These are phyloP conservation scores for Araneus ventricosus DNA, from an alignment of 1,140 invertebrate species.

Conservation along the genomic window DNA sequence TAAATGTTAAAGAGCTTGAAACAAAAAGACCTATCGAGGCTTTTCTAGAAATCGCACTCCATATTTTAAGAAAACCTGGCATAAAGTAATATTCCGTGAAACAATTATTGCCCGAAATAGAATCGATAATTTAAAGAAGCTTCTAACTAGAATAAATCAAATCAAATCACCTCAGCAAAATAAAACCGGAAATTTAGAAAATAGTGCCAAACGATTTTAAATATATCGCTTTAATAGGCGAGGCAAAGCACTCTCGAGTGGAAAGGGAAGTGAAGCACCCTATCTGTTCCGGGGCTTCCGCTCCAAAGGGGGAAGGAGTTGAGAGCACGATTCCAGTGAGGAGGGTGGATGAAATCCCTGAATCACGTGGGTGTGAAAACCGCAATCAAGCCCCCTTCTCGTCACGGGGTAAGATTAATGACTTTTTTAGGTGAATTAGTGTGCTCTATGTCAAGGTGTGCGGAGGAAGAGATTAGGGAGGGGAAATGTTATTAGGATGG, in stretches of 20 bases:
- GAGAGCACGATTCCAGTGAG: not conserved
- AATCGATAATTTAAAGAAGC: too few species aligned
- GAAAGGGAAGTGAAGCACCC: not conserved
- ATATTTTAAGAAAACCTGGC: too few species aligned
- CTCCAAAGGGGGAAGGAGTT: not conserved
- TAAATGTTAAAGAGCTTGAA: too few species aligned
- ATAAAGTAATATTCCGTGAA: too few species aligned
- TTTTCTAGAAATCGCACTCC: too few species aligned
- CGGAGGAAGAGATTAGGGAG: not conserved
- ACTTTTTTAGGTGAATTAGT: not conserved
- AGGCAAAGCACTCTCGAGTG: not conserved
- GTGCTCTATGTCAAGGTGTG: not conserved
- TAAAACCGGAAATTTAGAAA: not conserved
- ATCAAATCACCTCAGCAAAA: not conserved
- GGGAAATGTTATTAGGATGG: not conserved
- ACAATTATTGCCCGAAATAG: too few species aligned
- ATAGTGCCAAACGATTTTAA: not conserved
- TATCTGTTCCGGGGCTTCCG: slow-evolving; percentile 4
- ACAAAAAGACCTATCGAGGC: too few species aligned
- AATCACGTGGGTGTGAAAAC: slow-evolving; percentile 6
- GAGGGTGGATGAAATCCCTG: not conserved
- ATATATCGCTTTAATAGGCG: not conserved
- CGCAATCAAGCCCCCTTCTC: not conserved
- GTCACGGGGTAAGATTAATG: slow-evolving; percentile 1
- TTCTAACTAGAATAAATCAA: too few species aligned